Evolutionary conservation across 2,797 vertebrate species (phyloP).

Genomic region (Ctenopoma kingsleyae): DNA sequence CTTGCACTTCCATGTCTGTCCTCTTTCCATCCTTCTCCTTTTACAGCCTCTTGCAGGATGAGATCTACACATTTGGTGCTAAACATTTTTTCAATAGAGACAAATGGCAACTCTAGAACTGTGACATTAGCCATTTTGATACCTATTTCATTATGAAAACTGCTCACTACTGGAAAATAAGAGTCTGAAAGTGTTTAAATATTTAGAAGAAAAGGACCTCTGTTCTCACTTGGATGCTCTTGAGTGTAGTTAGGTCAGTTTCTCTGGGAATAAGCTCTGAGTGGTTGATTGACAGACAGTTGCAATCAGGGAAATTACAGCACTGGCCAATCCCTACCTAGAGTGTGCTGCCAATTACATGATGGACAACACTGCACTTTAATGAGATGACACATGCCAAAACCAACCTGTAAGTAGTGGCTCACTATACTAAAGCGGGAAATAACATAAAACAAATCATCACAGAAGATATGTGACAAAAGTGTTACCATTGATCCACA

Average conservation of each 20-base stretch:
- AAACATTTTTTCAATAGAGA: neutral
- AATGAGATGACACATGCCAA: constrained; percentile 25
- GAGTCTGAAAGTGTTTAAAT: neutral
- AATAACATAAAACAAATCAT: constrained; percentile 36
- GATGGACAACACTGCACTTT: constrained; percentile 10
- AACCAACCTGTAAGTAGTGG: constrained; percentile 19
- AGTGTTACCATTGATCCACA: constrained; percentile 73
- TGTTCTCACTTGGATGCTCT: neutral
- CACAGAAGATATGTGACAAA: constrained; percentile 20
- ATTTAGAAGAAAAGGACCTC: constrained; percentile 13
- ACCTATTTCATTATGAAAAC: neutral
- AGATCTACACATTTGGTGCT: neutral
- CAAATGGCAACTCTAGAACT: neutral
- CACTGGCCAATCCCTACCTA: constrained; percentile 10
- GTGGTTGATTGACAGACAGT: constrained; percentile 17
- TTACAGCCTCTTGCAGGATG: too few relatives aligned
- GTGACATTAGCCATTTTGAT: neutral
- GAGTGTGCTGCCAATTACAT: neutral
- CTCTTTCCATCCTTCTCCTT: too few relatives aligned
- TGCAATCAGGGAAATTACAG: constrained; percentile 3
- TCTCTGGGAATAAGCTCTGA: constrained; percentile 16
- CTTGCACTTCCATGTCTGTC: too few relatives aligned
- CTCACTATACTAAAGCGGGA: constrained; percentile 19
- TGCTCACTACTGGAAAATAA: neutral
- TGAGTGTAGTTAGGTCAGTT: neutral